Evolutionary conservation across 2,888 invertebrate species (phyloP), one percentile per base, ranked within the genome.

Genomic region (Cynaeus angustus): DNA sequence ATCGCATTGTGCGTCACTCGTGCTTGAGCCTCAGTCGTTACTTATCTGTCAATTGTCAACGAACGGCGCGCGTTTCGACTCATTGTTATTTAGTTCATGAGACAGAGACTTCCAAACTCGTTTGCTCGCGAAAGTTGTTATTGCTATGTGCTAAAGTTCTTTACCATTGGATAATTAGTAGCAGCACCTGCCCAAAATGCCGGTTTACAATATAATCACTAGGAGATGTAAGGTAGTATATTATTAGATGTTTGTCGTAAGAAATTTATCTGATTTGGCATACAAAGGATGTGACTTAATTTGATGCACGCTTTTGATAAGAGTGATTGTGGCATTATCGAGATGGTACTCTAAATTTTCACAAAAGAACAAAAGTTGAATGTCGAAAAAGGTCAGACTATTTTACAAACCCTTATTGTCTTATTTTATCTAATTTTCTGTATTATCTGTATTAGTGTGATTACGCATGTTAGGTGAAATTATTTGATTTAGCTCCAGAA

Each of bases 171-270:
- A 41, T 41, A 41, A 41, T 13, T 41, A 12, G 12, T 12, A 21
- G 21, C 21, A 21, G 13, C 41, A 13, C 12, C 41, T 13, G 41
- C 41, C 41, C 12, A 75, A 80, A 78, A 89, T 89, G 89, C 89
- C 89, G 75, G 89, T 89, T 75, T 89, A 89, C 83, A 89, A 88
- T 83, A 88, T 89, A 77, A 88, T 89, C 80, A 86, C 89, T 72
- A 87, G 89, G 80, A 87, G 89, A 82, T 88, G 87, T 81, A 89
- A 89, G 89, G 89, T 89, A 87, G 37, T 52, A 41, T 33, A 26
- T 30, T 43, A 33, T 14, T 26, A 41, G n/a, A 41, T 41, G 41
- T 41, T 41, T 41, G 41, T 41, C 41, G n/a, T 12, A 41, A 10
- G 41, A 41, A 41, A 9, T 46, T 50, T 28, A 50, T 50, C 28